A percentile compares a stretch with the other conserved stretches of the same genome.
phyloP scores from a whole-genome alignment of 2,888 invertebrate species.

The Philopedon plagiatum region DNA sequence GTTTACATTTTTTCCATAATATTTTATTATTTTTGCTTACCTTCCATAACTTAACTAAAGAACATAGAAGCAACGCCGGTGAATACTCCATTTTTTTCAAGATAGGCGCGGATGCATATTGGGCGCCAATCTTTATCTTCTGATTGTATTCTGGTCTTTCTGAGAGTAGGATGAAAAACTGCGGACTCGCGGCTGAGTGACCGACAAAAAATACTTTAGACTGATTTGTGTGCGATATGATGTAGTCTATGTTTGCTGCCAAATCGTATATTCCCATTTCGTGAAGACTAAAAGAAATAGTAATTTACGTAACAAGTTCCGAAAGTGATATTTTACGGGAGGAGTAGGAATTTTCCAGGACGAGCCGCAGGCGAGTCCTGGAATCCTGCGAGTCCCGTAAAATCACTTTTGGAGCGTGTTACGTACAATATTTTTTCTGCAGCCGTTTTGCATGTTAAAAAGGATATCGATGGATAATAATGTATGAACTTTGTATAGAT shows the following conservation, averaged over 20 bases:
- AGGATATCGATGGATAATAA: too few relatives aligned
- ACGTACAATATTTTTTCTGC: too few relatives aligned
- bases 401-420: too few relatives aligned
- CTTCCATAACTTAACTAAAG: neutral
- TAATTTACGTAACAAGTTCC: too few relatives aligned
- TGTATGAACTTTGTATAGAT: too few relatives aligned
- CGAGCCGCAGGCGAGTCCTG: too few relatives aligned
- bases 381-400: too few relatives aligned
- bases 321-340: too few relatives aligned
- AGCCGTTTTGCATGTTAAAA: too few relatives aligned
- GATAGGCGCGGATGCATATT: neutral
- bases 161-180: constrained; percentile 21
- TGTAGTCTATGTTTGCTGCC: constrained; percentile 21
- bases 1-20: too few relatives aligned
- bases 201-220: constrained; percentile 22
- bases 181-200: constrained; percentile 8
- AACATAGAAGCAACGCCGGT: neutral
- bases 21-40: constrained; percentile 1
- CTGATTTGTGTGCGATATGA: constrained; percentile 1
- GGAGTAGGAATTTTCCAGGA: too few relatives aligned
- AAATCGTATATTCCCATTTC: constrained; percentile 26
- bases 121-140: constrained; percentile 16
- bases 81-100: constrained; percentile 6
- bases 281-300: constrained; percentile 25
- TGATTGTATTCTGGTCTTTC: constrained; percentile 22